Conservation (phyloP, 2,113 vertebrate genomes). For the Papio anubis region DNA sequence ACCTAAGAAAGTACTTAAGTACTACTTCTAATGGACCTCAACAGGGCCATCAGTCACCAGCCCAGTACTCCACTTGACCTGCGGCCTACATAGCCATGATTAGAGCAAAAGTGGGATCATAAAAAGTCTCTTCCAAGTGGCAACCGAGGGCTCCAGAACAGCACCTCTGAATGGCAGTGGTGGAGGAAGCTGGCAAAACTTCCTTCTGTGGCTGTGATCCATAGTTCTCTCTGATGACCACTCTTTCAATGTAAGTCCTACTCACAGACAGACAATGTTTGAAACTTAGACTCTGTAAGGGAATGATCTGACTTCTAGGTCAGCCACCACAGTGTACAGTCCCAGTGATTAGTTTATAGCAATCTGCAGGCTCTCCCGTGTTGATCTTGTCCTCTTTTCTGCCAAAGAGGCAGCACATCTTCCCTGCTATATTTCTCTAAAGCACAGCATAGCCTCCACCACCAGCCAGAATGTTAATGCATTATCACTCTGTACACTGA, state of each 20-base stretch:
- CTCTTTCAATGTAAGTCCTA: background rate
- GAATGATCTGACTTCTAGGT: background rate
- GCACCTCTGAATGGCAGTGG: background rate
- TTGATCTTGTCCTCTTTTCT: background rate
- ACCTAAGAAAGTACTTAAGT: background rate
- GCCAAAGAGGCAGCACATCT: background rate
- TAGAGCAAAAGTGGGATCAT: background rate
- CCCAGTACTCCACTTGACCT: background rate
- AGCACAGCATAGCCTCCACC: background rate
- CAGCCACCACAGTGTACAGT: background rate
- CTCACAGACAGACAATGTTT: background rate
- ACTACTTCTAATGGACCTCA: background rate
- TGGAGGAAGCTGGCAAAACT: background rate
- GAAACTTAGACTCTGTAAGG: background rate
- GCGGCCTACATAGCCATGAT: background rate
- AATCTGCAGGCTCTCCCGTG: background rate
- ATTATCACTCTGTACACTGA: conserved; percentile 65
- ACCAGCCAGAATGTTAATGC: conserved; percentile 62
- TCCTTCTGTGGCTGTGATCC: background rate
- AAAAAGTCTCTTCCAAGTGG: background rate
- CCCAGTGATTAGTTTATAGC: background rate
- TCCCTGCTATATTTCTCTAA: background rate
- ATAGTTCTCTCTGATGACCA: background rate
- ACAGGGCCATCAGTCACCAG: background rate
- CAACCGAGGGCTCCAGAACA: background rate